Evolutionary conservation across 2,113 vertebrate genomes (phyloP).

Genomic region (Dolichotis patagonum): DNA sequence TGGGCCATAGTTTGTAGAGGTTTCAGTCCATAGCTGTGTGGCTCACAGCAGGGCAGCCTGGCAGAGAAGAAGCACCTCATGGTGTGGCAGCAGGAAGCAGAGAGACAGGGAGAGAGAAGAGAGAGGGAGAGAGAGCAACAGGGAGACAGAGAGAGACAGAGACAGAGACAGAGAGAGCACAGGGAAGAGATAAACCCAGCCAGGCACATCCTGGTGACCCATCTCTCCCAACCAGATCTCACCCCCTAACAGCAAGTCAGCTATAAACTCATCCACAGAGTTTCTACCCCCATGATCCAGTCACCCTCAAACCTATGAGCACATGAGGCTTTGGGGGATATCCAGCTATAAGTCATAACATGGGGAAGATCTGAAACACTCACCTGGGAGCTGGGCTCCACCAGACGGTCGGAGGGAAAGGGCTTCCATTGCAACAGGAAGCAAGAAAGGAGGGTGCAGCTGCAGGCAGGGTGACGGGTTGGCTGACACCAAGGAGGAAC

Average conservation of each 20-base stretch:
- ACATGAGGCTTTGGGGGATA: neutral
- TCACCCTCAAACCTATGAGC: neutral
- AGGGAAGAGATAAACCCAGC: neutral
- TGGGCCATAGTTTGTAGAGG: neutral
- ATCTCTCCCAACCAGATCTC: neutral
- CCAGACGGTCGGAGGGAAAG: neutral
- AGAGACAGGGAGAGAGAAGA: neutral
- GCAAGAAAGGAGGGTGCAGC: neutral
- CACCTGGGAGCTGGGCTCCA: neutral
- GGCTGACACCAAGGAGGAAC: neutral
- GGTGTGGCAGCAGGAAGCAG: neutral
- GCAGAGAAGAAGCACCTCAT: neutral
- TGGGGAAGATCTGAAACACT: neutral
- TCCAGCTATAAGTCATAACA: neutral
- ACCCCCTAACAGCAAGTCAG: neutral
- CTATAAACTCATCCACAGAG: neutral
- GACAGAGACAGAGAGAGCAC: neutral
- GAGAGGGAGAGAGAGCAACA: neutral
- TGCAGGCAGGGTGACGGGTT: neutral
- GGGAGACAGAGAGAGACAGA: neutral
- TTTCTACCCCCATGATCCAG: neutral
- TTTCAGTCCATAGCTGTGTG: neutral
- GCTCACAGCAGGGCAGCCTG: neutral
- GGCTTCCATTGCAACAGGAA: neutral
- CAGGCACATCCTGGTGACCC: neutral